Evolutionary conservation across 2,888 invertebrate species (phyloP).

Genomic region (Chrysolina haemoptera): DNA sequence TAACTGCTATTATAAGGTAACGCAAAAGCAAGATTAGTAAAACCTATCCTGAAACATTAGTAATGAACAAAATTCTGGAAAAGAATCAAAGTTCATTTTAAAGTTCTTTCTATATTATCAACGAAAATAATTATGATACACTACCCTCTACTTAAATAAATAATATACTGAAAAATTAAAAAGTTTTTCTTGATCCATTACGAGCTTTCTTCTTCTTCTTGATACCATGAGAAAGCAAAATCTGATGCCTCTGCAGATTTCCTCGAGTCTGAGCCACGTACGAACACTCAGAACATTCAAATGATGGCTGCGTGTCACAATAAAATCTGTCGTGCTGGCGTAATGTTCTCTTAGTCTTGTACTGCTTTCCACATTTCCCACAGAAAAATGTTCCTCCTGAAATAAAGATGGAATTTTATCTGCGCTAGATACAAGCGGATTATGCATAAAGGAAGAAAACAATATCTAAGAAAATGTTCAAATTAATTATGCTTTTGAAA

Average conservation of each 20-base stretch:
- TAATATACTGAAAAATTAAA: not conserved
- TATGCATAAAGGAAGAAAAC: not conserved
- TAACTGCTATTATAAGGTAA: no score
- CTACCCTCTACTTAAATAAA: no score
- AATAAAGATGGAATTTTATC: not conserved
- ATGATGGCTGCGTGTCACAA: conserved; percentile 61
- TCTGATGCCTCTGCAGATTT: not conserved
- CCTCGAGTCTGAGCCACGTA: conserved; percentile 10
- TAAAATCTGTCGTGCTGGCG: conserved; percentile 59
- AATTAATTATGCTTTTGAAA: not conserved
- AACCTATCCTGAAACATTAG: no score
- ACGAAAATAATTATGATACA: no score
- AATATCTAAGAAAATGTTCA: not conserved
- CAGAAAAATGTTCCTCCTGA: conserved; percentile 22
- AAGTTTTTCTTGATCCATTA: not conserved
- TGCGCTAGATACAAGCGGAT: not conserved
- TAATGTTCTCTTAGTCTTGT: conserved; percentile 51
- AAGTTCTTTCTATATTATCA: no score
- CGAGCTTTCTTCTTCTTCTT: not conserved
- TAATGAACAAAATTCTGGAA: no score
- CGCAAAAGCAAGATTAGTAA: no score
- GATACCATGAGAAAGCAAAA: not conserved
- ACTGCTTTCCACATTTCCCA: conserved; percentile 47
- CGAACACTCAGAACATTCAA: conserved; percentile 78
- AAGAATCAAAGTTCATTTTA: no score